phyloP scores from a whole-genome alignment of 2,113 vertebrate genomes.

The Indicator maculatus region DNA sequence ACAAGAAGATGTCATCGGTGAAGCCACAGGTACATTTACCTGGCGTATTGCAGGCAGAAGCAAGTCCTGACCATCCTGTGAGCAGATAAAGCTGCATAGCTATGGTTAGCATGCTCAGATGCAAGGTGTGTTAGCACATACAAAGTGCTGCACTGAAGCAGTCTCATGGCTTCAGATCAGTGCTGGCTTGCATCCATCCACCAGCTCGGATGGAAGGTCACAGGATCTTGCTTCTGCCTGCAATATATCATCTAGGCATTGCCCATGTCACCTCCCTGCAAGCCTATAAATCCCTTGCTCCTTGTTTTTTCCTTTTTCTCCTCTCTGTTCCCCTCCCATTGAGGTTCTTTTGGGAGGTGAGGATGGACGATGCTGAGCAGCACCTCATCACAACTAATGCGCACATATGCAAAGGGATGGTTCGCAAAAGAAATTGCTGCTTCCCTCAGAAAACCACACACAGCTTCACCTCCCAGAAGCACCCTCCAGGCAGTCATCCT shows the following conservation, averaged over 20 bases:
- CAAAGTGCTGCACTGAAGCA: background rate
- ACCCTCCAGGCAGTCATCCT: background rate
- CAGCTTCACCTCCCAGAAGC: background rate
- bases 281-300: background rate
- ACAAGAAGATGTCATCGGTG: background rate
- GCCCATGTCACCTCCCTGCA: rapidly evolving
- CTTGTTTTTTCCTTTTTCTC: background rate
- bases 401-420: background rate
- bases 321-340: background rate
- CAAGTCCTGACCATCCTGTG: background rate
- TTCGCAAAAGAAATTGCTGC: background rate
- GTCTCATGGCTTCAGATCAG: background rate
- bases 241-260: background rate
- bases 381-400: background rate
- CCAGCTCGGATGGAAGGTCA: rapidly evolving
- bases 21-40: rapidly evolving
- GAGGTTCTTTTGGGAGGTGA: background rate
- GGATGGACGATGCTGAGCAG: background rate
- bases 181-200: background rate
- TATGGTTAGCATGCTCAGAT: rapidly evolving
- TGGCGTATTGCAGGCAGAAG: background rate
- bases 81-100: background rate
- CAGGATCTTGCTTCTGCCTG: background rate
- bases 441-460: background rate
- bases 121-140: background rate